Base-by-base conservation (phyloP, 2,113 vertebrate species). In the Seriola dumerili region DNA sequence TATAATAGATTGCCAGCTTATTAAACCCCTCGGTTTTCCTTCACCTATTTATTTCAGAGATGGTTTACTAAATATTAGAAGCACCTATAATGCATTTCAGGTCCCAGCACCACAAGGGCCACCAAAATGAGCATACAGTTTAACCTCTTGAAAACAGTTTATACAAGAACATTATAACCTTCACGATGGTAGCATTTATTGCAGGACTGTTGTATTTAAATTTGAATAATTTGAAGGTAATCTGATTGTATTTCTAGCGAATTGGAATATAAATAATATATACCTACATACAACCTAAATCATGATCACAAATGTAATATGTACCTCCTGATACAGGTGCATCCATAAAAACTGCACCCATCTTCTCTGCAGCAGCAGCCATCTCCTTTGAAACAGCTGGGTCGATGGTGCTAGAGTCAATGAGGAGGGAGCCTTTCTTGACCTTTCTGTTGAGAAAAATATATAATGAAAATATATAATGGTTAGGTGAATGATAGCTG, bases 351-450 rank as follows among this genome's bases (percentile, higher is more conserved):
- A 99, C 97, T 8, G 98, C 98, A 88, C 98, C 98, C 95, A 96
- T 96, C 94, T 98, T 99, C 94, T 99, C 98, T 81, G 96, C 96
- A 84, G 96, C 97, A 81, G 95, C 95, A 44, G 98, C 96, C 94
- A 99, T 95, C 81, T 99, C 97, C 94, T 99, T 99, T 40, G 98
- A 98, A 88, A 99, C 96, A 17, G 96, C 62, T 50, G 98, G 98
- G 90, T 99, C 98, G 85, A 99, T 99, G 86, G 98, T 99, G 93
- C 98, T 99, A 90, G 98, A 99, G 94, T 99, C 98, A 85, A 99
- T 98, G 88, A 99, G 95, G 23, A 99, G 93, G 29, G 98, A 98
- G 46, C 98, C 98, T 89, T 99, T 99, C 95, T 99, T 99, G 88
- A 99, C 97, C 92, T 98, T 99, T 93, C 98, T 99, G 93, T 92